Base-by-base conservation (phyloP, 2,113 vertebrate species). In the Mohoua ochrocephala region DNA sequence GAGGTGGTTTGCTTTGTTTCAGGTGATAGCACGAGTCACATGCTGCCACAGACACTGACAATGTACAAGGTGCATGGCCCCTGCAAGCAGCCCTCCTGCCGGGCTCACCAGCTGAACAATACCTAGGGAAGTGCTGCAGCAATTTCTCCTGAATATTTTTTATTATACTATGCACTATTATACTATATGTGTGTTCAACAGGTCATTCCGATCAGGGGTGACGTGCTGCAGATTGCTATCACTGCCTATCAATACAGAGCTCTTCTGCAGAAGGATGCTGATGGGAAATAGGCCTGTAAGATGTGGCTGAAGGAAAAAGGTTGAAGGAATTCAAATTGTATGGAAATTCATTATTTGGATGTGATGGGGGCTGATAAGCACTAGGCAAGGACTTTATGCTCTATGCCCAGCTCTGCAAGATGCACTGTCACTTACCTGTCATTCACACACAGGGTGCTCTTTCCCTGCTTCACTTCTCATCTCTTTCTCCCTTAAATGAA, bases 391-490 rank as follows among this genome's bases (percentile, higher is more conserved):
- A 31, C 63, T 79, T 85, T 79, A 1, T 12, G 37, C 15, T 80
- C 11, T 44, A n/a, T 1, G 2, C 4, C 6, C 16, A 60, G 49
- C 21, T 68, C 53, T 83, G 45, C 44, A 79, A 63, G 91, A 71
- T 9, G 5, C 23, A 15, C 18, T 1, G 4, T 67, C 1, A 2
- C 41, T 69, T 85, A 65, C 22, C 11, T 33, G 31, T 61, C n/a
- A 50, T 67, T 53, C 0, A 0, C 22, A 63, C 2, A 4, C 18
- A 54, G 56, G 31, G 12, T 49, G 33, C 14, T 84, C 24, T 31
- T 37, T n/a, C 39, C 1, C 0, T 50, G 61, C 39, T 68, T 42
- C 7, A 6, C 39, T 84, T 75, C 37, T 64, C 4, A 7, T 7
- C 10, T 35, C 28, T 26, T 76, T 83, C 50, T 76, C n/a, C 22